Evolutionary conservation across 2,888 invertebrate genomes (phyloP), one percentile per base, ranked within the genome.

Genomic region (Agrilus mali): DNA sequence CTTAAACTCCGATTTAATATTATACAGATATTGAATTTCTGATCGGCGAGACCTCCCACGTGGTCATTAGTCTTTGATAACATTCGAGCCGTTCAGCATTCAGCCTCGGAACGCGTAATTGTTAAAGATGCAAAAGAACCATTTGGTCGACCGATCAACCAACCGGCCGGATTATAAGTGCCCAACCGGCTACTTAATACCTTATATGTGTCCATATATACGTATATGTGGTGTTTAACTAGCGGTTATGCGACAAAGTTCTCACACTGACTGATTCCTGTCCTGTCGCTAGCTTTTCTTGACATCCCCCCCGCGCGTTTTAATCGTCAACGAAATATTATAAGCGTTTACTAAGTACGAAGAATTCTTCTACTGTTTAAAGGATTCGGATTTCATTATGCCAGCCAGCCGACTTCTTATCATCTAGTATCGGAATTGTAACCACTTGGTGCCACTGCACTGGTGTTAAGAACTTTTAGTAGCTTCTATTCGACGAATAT

Each of bases 21-120:
- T 27, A 27, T 27, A 27, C 27, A 27, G 8, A 53, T 64, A 61
- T 64, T 61, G 50, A 56, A 57, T 64, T 63, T 60, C 64, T 63
- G 63, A 64, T 57, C 52, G 49, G 55, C 47, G 48, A 59, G 65
- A 64, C 64, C 65, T 63, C 64, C 63, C 53, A 59, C 50, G 57
- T 55, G 48, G 61, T 7, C 16, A 33, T 37, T 37, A 17, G n/a
- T n/a, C n/a, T 37, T 37, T 16, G 46, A 33, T 42, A 40, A 32
- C 33, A 35, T 39, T 37, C 16, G 20, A 17, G 13, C 43, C 27
- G 33, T 34, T 38, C 12, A 34, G 6, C 34, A 38, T 35, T 43
- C 34, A 43, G 35, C 43, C 35, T 33, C 17, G 13, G 27, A 35
- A 43, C 36, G 35, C 38, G 34, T 36, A 35, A 39, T 43, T 43